phyloP scores from a whole-genome alignment of 2,113 vertebrate species.

The Onychorhynchus coronatus region DNA sequence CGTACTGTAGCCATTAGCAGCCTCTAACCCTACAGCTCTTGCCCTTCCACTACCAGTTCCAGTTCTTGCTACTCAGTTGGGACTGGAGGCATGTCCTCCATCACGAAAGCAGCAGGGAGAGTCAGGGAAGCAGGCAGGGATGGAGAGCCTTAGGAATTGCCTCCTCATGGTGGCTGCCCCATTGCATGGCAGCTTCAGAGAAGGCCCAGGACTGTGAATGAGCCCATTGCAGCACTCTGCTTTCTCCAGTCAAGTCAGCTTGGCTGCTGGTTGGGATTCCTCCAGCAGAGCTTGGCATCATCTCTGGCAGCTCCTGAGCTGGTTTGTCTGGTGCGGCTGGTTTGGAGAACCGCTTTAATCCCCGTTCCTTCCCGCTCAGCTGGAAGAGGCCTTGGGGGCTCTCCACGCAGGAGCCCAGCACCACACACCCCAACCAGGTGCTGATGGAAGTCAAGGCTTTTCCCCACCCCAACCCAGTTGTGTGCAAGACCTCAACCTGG shows the following conservation, averaged over 20 bases:
- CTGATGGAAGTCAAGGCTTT: neutral
- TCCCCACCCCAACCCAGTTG: neutral
- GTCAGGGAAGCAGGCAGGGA: neutral
- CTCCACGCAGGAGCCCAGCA: neutral
- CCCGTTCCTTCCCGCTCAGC: neutral
- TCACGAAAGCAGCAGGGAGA: neutral
- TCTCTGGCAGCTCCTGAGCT: slow-evolving; percentile 23
- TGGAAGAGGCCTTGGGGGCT: neutral
- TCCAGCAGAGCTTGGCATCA: slow-evolving; percentile 12
- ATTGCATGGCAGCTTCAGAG: neutral
- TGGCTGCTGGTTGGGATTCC: slow-evolving; percentile 22
- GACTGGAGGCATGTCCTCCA: rapidly evolving
- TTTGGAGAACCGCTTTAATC: neutral
- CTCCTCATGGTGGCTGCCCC: neutral
- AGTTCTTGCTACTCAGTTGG: neutral
- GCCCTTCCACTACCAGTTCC: neutral
- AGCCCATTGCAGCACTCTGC: neutral
- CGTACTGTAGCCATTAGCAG: neutral
- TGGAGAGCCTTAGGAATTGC: neutral
- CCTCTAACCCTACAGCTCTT: neutral
- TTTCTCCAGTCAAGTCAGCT: neutral
- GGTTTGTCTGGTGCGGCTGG: slow-evolving; percentile 12
- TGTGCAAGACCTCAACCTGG: neutral
- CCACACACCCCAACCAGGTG: rapidly evolving
- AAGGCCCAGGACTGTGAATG: neutral